These are phyloP conservation scores for Nymphicus hollandicus DNA, from an alignment of 2,113 vertebrate species.

Conservation along the genomic window DNA sequence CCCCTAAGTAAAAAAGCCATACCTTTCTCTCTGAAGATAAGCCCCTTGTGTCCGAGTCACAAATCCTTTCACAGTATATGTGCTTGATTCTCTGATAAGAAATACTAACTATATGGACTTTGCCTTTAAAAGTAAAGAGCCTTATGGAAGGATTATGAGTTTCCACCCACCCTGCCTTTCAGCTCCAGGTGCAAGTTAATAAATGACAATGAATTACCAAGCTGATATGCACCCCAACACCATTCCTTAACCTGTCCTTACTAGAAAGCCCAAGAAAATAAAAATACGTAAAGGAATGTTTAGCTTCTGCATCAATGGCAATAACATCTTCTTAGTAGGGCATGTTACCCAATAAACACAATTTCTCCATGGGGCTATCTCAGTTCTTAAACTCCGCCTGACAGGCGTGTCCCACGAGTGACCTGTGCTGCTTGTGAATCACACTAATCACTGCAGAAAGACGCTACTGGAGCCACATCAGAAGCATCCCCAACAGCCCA, in stretches of 20 bases:
- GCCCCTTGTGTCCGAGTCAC: not conserved
- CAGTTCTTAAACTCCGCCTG: not conserved
- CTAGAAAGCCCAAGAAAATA: not conserved
- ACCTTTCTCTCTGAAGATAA: slow-evolving; percentile 18
- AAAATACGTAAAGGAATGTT: not conserved
- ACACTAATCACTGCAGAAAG: not conserved
- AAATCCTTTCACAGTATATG: slow-evolving; percentile 8
- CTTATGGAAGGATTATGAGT: not conserved
- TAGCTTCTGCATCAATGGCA: not conserved
- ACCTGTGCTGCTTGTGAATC: not conserved
- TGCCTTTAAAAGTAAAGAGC: slow-evolving; percentile 37
- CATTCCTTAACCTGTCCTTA: not conserved
- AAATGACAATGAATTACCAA: slow-evolving; percentile 8
- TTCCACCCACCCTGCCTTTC: not conserved
- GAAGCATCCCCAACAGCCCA: not conserved
- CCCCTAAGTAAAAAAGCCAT: not conserved
- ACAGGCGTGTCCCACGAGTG: fast-evolving
- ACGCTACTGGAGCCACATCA: not conserved
- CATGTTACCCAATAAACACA: not conserved
- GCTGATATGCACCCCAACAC: not conserved
- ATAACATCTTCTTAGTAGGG: not conserved
- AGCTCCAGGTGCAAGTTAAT: slow-evolving; percentile 39
- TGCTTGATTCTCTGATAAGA: slow-evolving; percentile 11
- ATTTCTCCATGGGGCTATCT: not conserved
- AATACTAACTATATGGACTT: slow-evolving; percentile 27